Base-by-base conservation (phyloP, 2,888 invertebrate genomes). In the Dynastes grantii region DNA sequence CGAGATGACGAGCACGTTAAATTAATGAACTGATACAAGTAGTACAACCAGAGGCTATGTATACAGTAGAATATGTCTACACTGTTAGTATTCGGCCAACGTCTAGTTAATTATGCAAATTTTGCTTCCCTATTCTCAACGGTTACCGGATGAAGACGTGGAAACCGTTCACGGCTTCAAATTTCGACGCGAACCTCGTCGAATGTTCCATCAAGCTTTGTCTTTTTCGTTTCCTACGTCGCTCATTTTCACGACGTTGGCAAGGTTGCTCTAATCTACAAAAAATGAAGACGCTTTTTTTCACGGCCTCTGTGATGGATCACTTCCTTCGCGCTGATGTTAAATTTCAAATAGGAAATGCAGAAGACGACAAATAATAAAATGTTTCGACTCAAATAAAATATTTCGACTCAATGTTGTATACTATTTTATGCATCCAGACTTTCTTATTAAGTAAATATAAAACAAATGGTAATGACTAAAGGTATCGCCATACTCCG, bases 61-160 rank as follows among this genome's bases (percentile, higher is more conserved):
- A 71, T 71, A 55, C 16, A 6, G 6, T 32, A 16, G 9, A 8
- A 65, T 71, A 27, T 71, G 37, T 55, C 16, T 71, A 16, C 40
- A 16, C 16, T 65, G 32, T 53, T 71, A 55, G 55, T 16, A 63
- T 27, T 65, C 76, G 51, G 65, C 16, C 65, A 65, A 65, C 65
- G 65, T 27, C 76, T 76, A 76, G 32, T 76, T 76, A 63, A 76
- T 61, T 76, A 76, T 76, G 76, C 63, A 76, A 76, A 76, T 76
- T 76, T n/a, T 37, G 16, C 3, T 32, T 32, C 53, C 53, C n/a
- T 29, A 55, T 71, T 71, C 49, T 16, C 55, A 37, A 55, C 55
- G 70, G 53, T 29, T 53, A 16, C 8, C 9, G 32, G 16, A 68
- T 16, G 68, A 32, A 55, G 55, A 71, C 13, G 55, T 58, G 37